Percentiles rank a stretch among this genome's conserved stretches.
Conservation (phyloP, 2,797 vertebrate species). For the Anisognathus igniventris region DNA sequence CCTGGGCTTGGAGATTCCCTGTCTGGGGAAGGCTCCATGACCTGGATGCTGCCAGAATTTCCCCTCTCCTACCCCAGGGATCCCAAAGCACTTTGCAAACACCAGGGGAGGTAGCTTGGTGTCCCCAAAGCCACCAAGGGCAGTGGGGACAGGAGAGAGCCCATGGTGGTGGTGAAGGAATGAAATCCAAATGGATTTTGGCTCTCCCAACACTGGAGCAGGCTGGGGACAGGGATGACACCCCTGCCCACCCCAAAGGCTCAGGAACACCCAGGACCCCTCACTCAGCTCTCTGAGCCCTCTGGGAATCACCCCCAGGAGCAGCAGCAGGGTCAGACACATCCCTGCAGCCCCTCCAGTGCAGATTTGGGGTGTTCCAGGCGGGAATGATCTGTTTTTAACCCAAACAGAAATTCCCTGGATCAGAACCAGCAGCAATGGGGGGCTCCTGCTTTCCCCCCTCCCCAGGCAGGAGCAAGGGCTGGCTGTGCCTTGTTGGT, state of each 20-base stretch:
- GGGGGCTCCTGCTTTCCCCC: neutral
- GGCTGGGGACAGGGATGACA: neutral
- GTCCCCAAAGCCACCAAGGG: neutral
- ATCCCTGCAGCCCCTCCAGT: accelerated
- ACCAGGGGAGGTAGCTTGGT: conserved; percentile 19
- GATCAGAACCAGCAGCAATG: neutral
- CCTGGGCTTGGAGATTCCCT: neutral
- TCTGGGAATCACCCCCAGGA: neutral
- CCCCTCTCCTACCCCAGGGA: neutral
- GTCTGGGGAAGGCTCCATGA: accelerated
- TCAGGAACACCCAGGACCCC: neutral
- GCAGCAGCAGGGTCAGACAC: neutral
- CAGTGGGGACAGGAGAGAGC: neutral
- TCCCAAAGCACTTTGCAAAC: conserved; percentile 18
- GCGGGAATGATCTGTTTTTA: accelerated
- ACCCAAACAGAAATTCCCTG: neutral
- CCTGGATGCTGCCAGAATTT: accelerated
- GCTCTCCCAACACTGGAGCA: neutral
- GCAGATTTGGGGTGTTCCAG: accelerated
- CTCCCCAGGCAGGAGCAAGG: neutral
- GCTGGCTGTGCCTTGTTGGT: neutral
- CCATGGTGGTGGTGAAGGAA: accelerated
- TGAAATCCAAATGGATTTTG: accelerated
- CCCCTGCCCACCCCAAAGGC: neutral
- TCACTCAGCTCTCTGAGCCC: neutral